Conservation (phyloP, 2,888 invertebrate genomes). For the Tenthredo amoena region DNA sequence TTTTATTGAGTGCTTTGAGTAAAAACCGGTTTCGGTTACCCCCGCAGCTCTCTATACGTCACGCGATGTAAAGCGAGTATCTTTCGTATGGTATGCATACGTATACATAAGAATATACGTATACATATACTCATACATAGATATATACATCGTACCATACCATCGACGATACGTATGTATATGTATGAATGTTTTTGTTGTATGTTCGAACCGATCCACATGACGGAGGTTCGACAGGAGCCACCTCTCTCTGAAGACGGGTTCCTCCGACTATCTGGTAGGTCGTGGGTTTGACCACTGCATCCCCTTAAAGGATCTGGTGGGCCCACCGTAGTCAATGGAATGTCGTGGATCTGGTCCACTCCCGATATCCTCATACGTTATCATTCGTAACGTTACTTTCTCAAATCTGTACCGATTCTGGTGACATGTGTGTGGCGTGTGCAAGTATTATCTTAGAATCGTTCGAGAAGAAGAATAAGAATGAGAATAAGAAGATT, state of each 20-base stretch:
- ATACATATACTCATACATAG: not conserved
- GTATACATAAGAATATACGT: not conserved
- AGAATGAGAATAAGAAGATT: too few relatives aligned
- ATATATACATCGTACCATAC: not conserved
- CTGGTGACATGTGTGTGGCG: not conserved
- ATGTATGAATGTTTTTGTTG: slow-evolving; percentile 4
- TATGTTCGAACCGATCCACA: slow-evolving; percentile 17
- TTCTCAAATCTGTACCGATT: not conserved
- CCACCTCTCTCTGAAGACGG: slow-evolving; percentile 27
- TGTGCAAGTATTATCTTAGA: not conserved
- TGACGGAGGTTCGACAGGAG: slow-evolving; percentile 35
- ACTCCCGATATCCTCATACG: slow-evolving; percentile 20
- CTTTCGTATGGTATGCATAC: not conserved
- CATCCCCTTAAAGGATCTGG: slow-evolving; percentile 15
- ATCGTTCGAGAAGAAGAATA: not conserved
- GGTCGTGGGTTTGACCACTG: slow-evolving; percentile 23
- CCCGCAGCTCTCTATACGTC: slow-evolving; percentile 3
- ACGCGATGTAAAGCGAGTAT: slow-evolving; percentile 19
- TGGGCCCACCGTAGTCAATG: slow-evolving; percentile 21
- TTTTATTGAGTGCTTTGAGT: slow-evolving; percentile 11
- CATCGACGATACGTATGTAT: not conserved
- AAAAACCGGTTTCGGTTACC: slow-evolving; percentile 13
- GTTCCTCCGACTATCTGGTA: slow-evolving; percentile 39
- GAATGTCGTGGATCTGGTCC: slow-evolving; percentile 31
- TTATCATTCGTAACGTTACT: slow-evolving; percentile 25